Conservation (phyloP, 2,888 invertebrate species). For the Ennomos erosarius region DNA sequence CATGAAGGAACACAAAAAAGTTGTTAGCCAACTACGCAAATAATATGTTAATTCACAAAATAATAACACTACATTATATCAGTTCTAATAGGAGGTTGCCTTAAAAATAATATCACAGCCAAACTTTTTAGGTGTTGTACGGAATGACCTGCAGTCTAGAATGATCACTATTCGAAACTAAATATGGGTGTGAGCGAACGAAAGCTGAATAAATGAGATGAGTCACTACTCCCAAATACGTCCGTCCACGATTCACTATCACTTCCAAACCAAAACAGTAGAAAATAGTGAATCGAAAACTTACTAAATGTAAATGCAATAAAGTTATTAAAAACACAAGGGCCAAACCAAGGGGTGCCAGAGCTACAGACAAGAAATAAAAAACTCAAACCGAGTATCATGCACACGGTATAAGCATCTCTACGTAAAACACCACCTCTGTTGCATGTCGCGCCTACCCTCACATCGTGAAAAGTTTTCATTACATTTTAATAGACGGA, state of each 20-base stretch:
- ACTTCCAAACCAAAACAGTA: slow-evolving; percentile 23
- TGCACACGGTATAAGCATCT: slow-evolving; percentile 75
- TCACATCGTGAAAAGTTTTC: slow-evolving; percentile 32
- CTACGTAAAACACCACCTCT: slow-evolving; percentile 67
- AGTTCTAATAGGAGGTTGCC: slow-evolving; percentile 50
- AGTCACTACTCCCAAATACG: slow-evolving; percentile 46
- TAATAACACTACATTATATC: slow-evolving; percentile 45
- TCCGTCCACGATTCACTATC: slow-evolving; percentile 51
- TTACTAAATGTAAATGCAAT: slow-evolving; percentile 44
- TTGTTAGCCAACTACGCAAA: slow-evolving; percentile 51
- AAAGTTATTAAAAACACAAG: slow-evolving; percentile 66
- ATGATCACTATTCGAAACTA: slow-evolving; percentile 50
- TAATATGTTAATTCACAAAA: slow-evolving; percentile 52
- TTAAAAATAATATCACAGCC: slow-evolving; percentile 81
- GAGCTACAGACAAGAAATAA: slow-evolving; percentile 71
- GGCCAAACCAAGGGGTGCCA: slow-evolving; percentile 84
- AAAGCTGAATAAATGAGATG: slow-evolving; percentile 56
- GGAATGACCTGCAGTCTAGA: slow-evolving; percentile 65
- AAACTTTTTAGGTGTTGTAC: slow-evolving; percentile 56
- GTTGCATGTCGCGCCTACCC: slow-evolving; percentile 56
- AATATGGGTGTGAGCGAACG: slow-evolving; percentile 50
- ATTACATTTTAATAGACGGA: slow-evolving; percentile 31
- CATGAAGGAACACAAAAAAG: slow-evolving; percentile 24
- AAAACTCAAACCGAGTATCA: slow-evolving; percentile 66
- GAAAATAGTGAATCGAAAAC: slow-evolving; percentile 50